Evolutionary conservation across 2,888 invertebrate genomes (phyloP).

Genomic region (Argyresthia albistria): DNA sequence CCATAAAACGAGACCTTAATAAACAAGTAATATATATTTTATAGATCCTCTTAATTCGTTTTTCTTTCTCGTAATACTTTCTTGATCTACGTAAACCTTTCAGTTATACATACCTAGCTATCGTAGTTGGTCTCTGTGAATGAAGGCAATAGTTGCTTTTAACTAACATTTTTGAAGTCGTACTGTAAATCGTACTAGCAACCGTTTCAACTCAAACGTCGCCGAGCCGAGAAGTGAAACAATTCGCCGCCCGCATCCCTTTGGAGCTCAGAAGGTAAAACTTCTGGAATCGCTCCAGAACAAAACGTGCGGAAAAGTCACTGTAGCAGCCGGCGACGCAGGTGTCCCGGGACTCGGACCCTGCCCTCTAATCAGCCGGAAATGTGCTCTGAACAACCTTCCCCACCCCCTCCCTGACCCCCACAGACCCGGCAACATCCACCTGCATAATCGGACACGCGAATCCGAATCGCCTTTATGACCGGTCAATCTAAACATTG

Average conservation of each 20-base stretch:
- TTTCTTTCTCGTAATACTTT: slow-evolving; percentile 23
- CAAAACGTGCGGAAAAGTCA: slow-evolving; percentile 54
- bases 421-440: neutral
- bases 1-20: slow-evolving; percentile 58
- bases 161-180: too few species aligned
- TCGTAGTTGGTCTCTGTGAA: too few species aligned
- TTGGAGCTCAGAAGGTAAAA: slow-evolving; percentile 42
- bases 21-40: slow-evolving; percentile 60
- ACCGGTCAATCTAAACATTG: slow-evolving; percentile 32
- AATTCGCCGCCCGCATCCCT: slow-evolving; percentile 35
- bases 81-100: too few species aligned
- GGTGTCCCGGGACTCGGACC: slow-evolving; percentile 41
- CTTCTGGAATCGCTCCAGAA: slow-evolving; percentile 43
- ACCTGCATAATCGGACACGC: slow-evolving; percentile 18
- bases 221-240: slow-evolving; percentile 29
- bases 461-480: slow-evolving; percentile 39
- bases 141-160: too few species aligned
- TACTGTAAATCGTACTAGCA: too few species aligned
- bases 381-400: slow-evolving; percentile 53
- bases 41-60: slow-evolving; percentile 46
- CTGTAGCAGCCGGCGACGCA: slow-evolving; percentile 49
- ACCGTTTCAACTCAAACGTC: too few species aligned
- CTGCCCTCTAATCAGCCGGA: slow-evolving; percentile 65
- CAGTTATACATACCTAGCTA: too few species aligned
- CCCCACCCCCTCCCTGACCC: slow-evolving; percentile 13